phyloP scores from a whole-genome alignment of 2,113 vertebrate genomes.

The Indri indri region DNA sequence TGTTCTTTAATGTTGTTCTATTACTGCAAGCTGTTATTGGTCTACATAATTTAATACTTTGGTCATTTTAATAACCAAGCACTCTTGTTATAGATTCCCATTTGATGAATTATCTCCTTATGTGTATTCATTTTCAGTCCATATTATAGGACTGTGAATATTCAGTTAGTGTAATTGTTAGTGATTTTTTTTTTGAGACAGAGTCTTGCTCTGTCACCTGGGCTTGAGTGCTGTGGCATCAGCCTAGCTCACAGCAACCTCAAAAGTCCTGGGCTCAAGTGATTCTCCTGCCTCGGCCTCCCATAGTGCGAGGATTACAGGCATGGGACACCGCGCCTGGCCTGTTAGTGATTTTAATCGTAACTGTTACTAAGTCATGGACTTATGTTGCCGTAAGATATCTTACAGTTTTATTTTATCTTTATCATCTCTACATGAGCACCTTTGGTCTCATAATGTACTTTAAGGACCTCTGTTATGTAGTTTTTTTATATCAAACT shows the following conservation, averaged over 20 bases:
- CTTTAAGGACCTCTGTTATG: neutral
- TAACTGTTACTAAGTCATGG: neutral
- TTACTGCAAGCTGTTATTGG: neutral
- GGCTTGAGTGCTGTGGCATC: no score
- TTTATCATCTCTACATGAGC: neutral
- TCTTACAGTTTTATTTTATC: neutral
- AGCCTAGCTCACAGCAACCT: no score
- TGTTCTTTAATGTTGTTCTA: neutral
- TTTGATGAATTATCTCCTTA: slow-evolving; percentile 1
- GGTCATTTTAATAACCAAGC: neutral
- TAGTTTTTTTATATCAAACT: slow-evolving; percentile 26
- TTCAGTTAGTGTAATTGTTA: slow-evolving; percentile 8
- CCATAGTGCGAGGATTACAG: no score
- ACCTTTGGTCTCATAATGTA: neutral
- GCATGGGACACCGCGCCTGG: no score
- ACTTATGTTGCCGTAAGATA: neutral
- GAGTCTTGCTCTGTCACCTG: no score
- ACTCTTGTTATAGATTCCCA: neutral
- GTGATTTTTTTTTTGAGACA: neutral
- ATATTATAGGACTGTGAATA: neutral
- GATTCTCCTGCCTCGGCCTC: no score
- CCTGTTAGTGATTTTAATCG: neutral
- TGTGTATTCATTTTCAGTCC: neutral
- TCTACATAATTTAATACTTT: neutral
- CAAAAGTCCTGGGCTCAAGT: no score